Conservation (phyloP, 2,888 invertebrate species). For the Fragum sueziense region DNA sequence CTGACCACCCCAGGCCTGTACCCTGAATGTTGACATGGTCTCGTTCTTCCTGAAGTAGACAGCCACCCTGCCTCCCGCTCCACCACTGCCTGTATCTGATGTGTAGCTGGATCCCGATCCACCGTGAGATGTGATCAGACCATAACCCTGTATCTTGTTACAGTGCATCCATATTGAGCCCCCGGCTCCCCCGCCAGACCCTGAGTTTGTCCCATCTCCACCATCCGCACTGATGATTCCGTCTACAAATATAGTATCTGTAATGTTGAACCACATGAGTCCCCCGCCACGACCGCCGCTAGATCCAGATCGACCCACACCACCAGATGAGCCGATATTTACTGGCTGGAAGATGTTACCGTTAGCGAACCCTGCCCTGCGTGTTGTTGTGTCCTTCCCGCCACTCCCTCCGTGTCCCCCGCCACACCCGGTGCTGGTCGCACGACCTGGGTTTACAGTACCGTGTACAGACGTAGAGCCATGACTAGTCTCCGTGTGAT, state of each 20-base stretch:
- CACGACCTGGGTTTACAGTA: slow-evolving; percentile 66
- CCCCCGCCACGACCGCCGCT: slow-evolving; percentile 71
- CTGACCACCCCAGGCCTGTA: slow-evolving; percentile 66
- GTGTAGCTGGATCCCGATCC: slow-evolving; percentile 60
- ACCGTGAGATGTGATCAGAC: slow-evolving; percentile 70
- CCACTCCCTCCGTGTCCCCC: slow-evolving; percentile 73
- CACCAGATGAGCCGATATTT: slow-evolving; percentile 71
- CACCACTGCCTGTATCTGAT: slow-evolving; percentile 69
- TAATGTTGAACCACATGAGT: slow-evolving; percentile 74
- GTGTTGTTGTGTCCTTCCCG: slow-evolving; percentile 57
- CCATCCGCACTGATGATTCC: slow-evolving; percentile 72
- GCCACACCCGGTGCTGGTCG: slow-evolving; percentile 52
- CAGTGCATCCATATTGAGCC: slow-evolving; percentile 75
- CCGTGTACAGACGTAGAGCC: slow-evolving; percentile 66
- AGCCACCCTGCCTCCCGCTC: slow-evolving; percentile 72
- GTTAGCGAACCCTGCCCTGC: slow-evolving; percentile 66
- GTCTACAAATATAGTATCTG: slow-evolving; percentile 71
- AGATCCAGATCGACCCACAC: slow-evolving; percentile 47
- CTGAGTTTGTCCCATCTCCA: slow-evolving; percentile 46
- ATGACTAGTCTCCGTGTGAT: slow-evolving; percentile 62
- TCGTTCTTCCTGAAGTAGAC: slow-evolving; percentile 70
- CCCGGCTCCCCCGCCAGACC: slow-evolving; percentile 72
- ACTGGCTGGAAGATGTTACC: slow-evolving; percentile 72
- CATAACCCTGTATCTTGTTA: slow-evolving; percentile 70
- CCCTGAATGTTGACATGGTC: slow-evolving; percentile 72